Conservation (phyloP, 2,797 vertebrate genomes). For the Limnodromus scolopaceus region DNA sequence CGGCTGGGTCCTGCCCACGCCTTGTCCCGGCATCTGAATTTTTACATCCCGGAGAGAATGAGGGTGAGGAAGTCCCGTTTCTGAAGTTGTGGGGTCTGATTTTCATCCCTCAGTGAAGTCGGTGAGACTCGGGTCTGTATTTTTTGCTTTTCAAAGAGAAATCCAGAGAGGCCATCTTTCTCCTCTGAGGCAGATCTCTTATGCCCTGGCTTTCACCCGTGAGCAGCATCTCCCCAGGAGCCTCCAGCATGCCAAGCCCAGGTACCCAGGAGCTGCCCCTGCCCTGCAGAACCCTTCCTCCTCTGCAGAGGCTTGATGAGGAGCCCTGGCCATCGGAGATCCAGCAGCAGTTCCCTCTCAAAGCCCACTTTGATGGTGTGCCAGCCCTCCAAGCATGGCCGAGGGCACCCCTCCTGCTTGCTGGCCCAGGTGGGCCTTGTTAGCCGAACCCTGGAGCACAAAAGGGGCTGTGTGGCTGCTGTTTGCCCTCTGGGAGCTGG, state of each 20-base stretch:
- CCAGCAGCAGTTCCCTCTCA: not conserved
- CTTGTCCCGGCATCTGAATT: fast-evolving
- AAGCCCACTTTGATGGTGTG: not conserved
- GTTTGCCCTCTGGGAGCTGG: not conserved
- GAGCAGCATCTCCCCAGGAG: not conserved
- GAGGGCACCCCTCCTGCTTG: not conserved
- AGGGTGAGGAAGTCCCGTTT: fast-evolving
- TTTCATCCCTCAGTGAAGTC: not conserved
- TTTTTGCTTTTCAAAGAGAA: not conserved
- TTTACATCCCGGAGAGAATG: fast-evolving
- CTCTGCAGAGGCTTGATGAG: fast-evolving
- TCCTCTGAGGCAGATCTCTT: fast-evolving
- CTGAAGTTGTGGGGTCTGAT: not conserved
- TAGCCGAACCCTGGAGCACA: not conserved
- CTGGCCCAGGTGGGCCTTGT: not conserved
- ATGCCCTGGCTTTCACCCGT: not conserved
- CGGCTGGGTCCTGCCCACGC: not conserved
- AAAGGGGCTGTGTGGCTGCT: constrained; percentile 42
- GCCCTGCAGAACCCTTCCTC: not conserved
- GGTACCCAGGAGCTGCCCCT: fast-evolving
- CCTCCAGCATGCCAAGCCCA: not conserved
- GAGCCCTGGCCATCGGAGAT: not conserved
- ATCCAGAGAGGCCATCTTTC: not conserved
- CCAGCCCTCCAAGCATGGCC: not conserved
- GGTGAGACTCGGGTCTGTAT: fast-evolving